Evolutionary conservation across 2,797 vertebrate species (phyloP).

Genomic region (Hippoglossus hippoglossus): DNA sequence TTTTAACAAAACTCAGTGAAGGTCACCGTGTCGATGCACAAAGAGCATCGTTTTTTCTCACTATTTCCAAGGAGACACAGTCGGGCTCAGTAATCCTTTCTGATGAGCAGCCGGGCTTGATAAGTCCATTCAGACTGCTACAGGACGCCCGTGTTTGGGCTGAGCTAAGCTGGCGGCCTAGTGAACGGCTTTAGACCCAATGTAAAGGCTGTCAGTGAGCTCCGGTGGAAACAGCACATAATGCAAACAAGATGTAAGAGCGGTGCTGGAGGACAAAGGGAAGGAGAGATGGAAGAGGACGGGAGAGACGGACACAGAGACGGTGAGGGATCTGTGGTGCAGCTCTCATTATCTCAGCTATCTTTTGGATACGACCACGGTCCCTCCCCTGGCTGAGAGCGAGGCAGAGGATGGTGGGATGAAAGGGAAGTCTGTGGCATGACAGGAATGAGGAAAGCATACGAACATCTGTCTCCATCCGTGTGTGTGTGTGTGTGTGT

Average conservation of each 20-base stretch:
- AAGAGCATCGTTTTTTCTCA: slow-evolving; percentile 51
- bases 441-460: slow-evolving; percentile 69
- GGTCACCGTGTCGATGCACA: slow-evolving; percentile 45
- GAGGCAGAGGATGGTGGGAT: slow-evolving; percentile 44
- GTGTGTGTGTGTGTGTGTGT: slow-evolving; percentile 36
- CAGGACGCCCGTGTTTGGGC: slow-evolving; percentile 54
- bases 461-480: slow-evolving; percentile 62
- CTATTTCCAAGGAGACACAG: slow-evolving; percentile 37
- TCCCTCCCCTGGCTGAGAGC: slow-evolving; percentile 16
- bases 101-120: slow-evolving; percentile 62
- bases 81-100: slow-evolving; percentile 65
- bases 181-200: slow-evolving; percentile 55
- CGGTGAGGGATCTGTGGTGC: slow-evolving; percentile 30
- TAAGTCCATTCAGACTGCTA: slow-evolving; percentile 62
- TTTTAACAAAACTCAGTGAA: slow-evolving; percentile 51
- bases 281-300: slow-evolving; percentile 51
- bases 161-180: slow-evolving; percentile 63
- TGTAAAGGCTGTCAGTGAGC: slow-evolving; percentile 59
- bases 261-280: slow-evolving; percentile 46
- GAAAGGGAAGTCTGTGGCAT: slow-evolving; percentile 56
- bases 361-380: slow-evolving; percentile 47
- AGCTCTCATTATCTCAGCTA: slow-evolving; percentile 63
- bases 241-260: slow-evolving; percentile 65
- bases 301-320: slow-evolving; percentile 18
- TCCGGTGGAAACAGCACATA: slow-evolving; percentile 60